These are phyloP conservation scores for Chionis minor DNA, from an alignment of 2,113 vertebrate species.

Conservation along the genomic window DNA sequence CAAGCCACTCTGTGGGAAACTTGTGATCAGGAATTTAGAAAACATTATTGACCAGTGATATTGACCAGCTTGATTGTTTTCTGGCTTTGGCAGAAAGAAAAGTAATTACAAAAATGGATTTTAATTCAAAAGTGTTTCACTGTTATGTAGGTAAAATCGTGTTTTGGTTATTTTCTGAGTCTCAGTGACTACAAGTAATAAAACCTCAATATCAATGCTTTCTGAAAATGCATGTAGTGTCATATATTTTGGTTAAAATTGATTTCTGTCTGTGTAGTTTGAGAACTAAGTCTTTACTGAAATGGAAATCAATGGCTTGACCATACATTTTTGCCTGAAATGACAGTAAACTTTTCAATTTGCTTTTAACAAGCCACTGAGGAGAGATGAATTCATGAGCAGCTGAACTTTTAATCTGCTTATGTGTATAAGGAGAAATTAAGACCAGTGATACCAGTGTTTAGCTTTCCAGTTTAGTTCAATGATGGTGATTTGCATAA, in stretches of 20 bases:
- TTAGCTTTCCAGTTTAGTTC: background rate
- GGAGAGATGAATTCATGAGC: background rate
- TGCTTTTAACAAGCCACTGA: background rate
- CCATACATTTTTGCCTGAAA: background rate
- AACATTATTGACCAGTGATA: background rate
- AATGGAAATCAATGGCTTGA: background rate
- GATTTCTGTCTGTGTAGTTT: background rate
- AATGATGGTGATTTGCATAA: background rate
- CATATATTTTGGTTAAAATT: background rate
- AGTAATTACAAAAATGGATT: background rate
- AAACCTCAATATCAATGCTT: background rate
- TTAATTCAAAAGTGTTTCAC: background rate
- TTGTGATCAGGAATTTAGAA: background rate
- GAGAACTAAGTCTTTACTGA: background rate
- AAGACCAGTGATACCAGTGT: background rate
- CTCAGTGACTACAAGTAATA: background rate
- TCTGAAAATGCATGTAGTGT: background rate
- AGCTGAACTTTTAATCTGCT: background rate
- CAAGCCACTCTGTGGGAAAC: background rate
- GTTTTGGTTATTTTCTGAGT: background rate
- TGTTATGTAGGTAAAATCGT: background rate
- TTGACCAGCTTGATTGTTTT: background rate
- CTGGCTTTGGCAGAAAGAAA: background rate
- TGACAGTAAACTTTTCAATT: background rate
- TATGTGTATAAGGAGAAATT: background rate